These are phyloP conservation scores for Hippoglossus stenolepis DNA, from an alignment of 2,113 vertebrate genomes.

Conservation along the genomic window DNA sequence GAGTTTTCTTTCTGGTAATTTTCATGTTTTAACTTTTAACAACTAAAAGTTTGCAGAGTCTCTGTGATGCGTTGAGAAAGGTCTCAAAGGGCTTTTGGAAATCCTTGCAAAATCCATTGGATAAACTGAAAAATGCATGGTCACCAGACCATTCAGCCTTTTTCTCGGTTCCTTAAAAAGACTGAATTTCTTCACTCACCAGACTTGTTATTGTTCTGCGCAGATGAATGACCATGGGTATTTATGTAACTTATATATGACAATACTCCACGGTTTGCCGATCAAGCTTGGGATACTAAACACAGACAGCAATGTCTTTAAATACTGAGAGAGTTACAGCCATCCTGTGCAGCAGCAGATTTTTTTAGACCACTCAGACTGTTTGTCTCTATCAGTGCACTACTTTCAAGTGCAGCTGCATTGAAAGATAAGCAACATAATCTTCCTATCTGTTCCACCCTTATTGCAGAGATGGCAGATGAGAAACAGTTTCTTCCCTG, in stretches of 20 bases:
- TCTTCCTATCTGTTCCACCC: constrained; percentile 50
- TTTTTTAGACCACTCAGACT: constrained; percentile 33
- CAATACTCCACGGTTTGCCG: constrained; percentile 2
- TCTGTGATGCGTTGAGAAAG: constrained; percentile 3
- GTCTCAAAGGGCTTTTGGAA: constrained; percentile 19
- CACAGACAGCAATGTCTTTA: constrained; percentile 11
- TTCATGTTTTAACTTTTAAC: constrained; percentile 3
- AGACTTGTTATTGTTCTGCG: neutral
- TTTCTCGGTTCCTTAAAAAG: constrained; percentile 3
- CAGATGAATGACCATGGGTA: neutral
- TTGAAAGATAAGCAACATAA: constrained; percentile 61
- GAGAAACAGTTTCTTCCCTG: constrained; percentile 41
- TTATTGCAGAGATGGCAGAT: constrained; percentile 52
- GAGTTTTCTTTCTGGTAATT: constrained; percentile 11
- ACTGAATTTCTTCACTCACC: neutral
- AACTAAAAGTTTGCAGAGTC: constrained; percentile 4
- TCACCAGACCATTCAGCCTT: constrained; percentile 1
- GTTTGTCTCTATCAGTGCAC: constrained; percentile 6
- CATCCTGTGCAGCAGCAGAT: constrained; percentile 8
- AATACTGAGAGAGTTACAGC: constrained; percentile 1
- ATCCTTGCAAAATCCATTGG: constrained; percentile 15
- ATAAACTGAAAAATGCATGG: constrained; percentile 23
- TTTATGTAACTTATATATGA: neutral
- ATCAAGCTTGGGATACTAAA: neutral
- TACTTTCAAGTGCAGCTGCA: constrained; percentile 60